Base-by-base conservation (phyloP, 1,140 invertebrate species). In the Zaprionus gabonicus region DNA sequence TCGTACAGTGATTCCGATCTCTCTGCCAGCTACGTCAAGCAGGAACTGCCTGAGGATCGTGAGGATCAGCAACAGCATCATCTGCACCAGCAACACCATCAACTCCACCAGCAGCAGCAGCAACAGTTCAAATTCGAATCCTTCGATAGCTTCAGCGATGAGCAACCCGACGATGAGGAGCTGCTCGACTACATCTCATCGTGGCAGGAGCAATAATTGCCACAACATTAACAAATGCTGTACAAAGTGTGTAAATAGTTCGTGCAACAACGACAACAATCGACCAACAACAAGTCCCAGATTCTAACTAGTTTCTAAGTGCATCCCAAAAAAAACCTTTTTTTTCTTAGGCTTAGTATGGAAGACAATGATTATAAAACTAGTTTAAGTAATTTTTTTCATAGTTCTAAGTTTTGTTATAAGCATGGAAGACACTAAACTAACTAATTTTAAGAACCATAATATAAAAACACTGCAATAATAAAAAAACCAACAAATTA, bases 81-180 rank as follows among this genome's bases (percentile, higher is more conserved):
- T 36, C 58, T 66, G 13, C 71, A 75, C 88, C 86, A 77, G 92
- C 86, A 66, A 0, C 62, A 70, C 1, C 80, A 79, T 91, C 91
- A 10, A 86, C 93, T 60, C 82, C 93, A 31, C 81, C 93, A 34
- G 75, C 59, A 62, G 17, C 31, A 58, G 27, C 60, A 77, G 20
- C 63, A 76, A 20, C 92, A 93, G 58, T 93, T 93, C 71, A 94
- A 95, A 76, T 94, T 94, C n/a, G 95, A 96, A 63, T 93, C 94
- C 69, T 96, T 96, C 86, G 96, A 97, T 80, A 96, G 95, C 86
- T 97, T 97, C 90, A 96, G 97, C 67, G 85, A 96, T 0, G 96
- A 97, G 93, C 97, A 96, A 88, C 96, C 96, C 17, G 97, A 98
- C 91, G 98, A 98, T 93, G 97, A 98, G 92, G 97, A 98, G 83